Conservation (phyloP, 2,113 vertebrate species). For the Syngnathus typhle region DNA sequence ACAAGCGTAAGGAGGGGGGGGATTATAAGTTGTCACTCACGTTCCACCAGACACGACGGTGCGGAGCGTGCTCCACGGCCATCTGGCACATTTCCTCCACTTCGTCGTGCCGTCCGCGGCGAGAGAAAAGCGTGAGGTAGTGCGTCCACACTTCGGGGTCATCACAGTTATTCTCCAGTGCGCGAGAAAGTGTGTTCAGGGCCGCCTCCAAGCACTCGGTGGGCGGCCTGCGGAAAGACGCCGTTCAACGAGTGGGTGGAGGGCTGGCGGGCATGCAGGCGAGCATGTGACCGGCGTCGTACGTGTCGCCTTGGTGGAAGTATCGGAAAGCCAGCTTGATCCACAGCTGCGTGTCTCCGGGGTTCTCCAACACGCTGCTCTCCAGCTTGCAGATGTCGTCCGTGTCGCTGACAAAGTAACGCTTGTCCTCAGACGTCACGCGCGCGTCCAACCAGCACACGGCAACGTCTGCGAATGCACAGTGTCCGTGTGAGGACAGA, state of each 20-base stretch:
- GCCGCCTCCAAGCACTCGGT: constrained; percentile 88
- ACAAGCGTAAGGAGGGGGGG: no score
- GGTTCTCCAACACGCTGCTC: constrained; percentile 87
- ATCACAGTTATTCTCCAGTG: constrained; percentile 89
- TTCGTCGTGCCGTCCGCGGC: constrained; percentile 83
- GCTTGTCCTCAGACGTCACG: constrained; percentile 88
- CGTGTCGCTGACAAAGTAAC: constrained; percentile 91
- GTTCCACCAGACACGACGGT: constrained; percentile 86
- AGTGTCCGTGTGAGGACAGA: no score
- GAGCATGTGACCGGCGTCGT: constrained; percentile 30
- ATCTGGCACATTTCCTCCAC: constrained; percentile 98
- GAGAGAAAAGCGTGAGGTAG: constrained; percentile 88
- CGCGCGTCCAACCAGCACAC: constrained; percentile 71
- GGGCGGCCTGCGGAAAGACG: constrained; percentile 59
- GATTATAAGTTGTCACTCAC: constrained; percentile 70
- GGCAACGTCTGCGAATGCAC: not conserved
- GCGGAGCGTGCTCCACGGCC: constrained; percentile 89
- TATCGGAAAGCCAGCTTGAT: constrained; percentile 96
- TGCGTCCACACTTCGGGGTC: constrained; percentile 95
- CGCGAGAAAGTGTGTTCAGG: constrained; percentile 89
- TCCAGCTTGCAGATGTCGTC: constrained; percentile 96
- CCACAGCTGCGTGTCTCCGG: constrained; percentile 89
- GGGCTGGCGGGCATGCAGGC: not conserved
- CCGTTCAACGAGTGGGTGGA: not conserved
- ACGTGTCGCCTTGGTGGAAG: constrained; percentile 86